Percentiles rank a stretch among this genome's conserved stretches.
phyloP scores from a whole-genome alignment of 37 sponge, comb jelly and placozoan species.

The Beroe ovata region DNA sequence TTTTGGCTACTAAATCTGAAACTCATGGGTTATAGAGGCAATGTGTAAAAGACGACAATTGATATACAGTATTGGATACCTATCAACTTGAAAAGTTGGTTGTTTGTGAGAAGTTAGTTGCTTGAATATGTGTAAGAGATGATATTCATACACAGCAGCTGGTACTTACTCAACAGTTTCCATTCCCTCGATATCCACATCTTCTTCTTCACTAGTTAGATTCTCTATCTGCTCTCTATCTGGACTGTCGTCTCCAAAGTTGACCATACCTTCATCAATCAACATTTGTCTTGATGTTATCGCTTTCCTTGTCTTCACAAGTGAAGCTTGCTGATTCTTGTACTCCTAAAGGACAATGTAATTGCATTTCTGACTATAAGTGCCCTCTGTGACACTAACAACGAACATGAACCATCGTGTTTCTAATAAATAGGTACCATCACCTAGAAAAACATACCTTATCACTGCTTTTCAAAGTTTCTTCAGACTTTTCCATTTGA shows the following conservation, averaged over 20 bases:
- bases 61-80: too few relatives aligned
- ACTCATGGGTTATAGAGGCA: not conserved
- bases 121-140: too few relatives aligned
- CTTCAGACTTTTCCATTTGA: conserved; percentile 49
- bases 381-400: too few relatives aligned
- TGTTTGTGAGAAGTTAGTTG: too few relatives aligned
- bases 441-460: conserved; percentile 6
- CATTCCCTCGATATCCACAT: conserved; percentile 58
- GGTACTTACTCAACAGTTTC: conserved; percentile 39
- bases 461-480: conserved; percentile 6
- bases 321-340: conserved; percentile 5
- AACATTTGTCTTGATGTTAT: conserved; percentile 5
- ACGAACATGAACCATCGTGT: too few relatives aligned
- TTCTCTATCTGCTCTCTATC: conserved; percentile 62
- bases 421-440: too few relatives aligned
- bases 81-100: too few relatives aligned
- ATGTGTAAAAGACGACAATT: too few relatives aligned
- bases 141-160: not conserved
- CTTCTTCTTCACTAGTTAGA: conserved; percentile 60
- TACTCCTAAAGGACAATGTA: conserved; percentile 57
- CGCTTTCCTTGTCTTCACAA: conserved; percentile 34
- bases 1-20: too few relatives aligned
- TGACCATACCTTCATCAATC: conserved; percentile 40
- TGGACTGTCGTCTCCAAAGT: conserved; percentile 63
- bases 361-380: too few relatives aligned